These are phyloP conservation scores for Dysidea cf. avara DNA, from an alignment of 37 sponge, comb jelly and placozoan genomes.

Conservation along the genomic window DNA sequence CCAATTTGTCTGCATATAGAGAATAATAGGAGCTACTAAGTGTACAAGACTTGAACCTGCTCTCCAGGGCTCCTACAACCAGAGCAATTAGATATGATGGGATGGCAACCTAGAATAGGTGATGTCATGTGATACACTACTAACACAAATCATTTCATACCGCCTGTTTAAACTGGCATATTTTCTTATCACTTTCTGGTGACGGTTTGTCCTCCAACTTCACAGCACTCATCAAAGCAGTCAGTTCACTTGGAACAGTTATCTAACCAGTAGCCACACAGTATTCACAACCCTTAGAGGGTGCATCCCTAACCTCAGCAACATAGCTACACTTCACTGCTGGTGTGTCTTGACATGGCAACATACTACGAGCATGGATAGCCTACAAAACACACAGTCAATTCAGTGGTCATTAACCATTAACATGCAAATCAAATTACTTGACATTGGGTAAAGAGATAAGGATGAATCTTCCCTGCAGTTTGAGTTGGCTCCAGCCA, in stretches of 20 bases:
- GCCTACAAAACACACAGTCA: conserved; percentile 39
- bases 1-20: conserved; percentile 54
- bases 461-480: conserved; percentile 77
- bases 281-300: background rate
- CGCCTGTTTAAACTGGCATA: conserved; percentile 55
- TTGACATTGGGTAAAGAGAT: conserved; percentile 92
- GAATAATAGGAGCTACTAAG: background rate
- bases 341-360: conserved; percentile 95
- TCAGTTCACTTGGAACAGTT: conserved; percentile 58
- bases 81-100: conserved; percentile 90
- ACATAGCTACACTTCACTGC: conserved; percentile 78
- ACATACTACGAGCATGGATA: conserved; percentile 83
- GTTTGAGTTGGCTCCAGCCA: conserved; percentile 91
- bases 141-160: conserved; percentile 5
- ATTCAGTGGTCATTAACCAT: background rate
- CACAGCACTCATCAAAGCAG: conserved; percentile 88
- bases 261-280: conserved; percentile 22
- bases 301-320: conserved; percentile 51
- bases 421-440: conserved; percentile 11
- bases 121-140: conserved; percentile 2
- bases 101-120: conserved; percentile 64
- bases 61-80: conserved; percentile 79
- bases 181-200: background rate
- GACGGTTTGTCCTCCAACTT: conserved; percentile 12
- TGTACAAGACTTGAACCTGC: conserved; percentile 49